phyloP scores from a whole-genome alignment of 2,113 vertebrate species.

The Gallinago undulata region DNA sequence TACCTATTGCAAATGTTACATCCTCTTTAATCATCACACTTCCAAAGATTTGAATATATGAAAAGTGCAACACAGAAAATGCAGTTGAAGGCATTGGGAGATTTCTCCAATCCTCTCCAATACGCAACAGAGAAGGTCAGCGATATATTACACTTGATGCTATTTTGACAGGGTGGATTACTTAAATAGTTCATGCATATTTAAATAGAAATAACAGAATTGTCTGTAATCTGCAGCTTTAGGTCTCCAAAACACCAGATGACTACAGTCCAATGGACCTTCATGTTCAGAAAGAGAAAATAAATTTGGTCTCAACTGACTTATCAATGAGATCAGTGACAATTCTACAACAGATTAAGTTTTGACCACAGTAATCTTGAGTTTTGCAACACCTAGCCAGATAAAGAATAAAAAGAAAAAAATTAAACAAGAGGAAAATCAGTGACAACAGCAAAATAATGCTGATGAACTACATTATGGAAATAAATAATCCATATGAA shows the following conservation, averaged over 20 bases:
- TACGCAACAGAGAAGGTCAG: conserved; percentile 41
- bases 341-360: not conserved
- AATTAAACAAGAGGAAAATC: not conserved
- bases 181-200: conserved; percentile 80
- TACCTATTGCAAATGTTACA: not conserved
- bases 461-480: not conserved
- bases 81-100: not conserved
- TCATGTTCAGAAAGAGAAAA: conserved; percentile 80
- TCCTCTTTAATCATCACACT: not conserved
- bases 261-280: conserved; percentile 78
- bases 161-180: conserved; percentile 79
- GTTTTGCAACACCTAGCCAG: not conserved
- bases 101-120: not conserved
- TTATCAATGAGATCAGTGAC: conserved; percentile 4
- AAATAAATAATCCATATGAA: not conserved
- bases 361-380: not conserved
- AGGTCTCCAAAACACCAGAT: conserved; percentile 78
- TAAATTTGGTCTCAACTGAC: conserved; percentile 59
- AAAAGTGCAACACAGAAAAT: not conserved
- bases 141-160: conserved; percentile 62
- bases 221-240: conserved; percentile 59
- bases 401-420: not conserved
- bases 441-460: not conserved
- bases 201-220: conserved; percentile 78
- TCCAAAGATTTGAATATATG: not conserved